These are phyloP conservation scores for Brevimyrus niger DNA, from an alignment of 2,113 vertebrate species.

Conservation along the genomic window DNA sequence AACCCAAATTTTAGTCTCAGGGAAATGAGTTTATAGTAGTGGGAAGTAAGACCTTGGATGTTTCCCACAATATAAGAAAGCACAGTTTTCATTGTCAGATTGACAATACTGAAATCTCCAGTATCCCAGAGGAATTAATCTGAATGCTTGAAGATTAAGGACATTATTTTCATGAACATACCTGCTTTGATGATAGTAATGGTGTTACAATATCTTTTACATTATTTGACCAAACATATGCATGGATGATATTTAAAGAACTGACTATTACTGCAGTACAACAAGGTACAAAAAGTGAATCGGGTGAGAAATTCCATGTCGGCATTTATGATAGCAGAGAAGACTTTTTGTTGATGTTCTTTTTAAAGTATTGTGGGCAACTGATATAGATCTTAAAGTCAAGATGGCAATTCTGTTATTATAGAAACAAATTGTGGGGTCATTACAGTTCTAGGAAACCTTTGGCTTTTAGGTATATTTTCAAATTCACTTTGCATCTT, in stretches of 20 bases:
- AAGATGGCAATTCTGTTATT: not conserved
- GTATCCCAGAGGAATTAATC: not conserved
- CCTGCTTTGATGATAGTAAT: not conserved
- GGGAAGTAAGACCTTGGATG: not conserved
- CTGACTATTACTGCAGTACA: not conserved
- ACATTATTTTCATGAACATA: not conserved
- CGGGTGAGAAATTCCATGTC: not conserved
- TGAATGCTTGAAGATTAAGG: not conserved
- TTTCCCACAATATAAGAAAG: constrained; percentile 2
- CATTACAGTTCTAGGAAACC: not conserved
- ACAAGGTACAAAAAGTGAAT: not conserved
- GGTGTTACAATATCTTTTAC: not conserved
- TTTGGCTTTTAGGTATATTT: not conserved
- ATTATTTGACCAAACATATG: not conserved
- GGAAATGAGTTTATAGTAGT: constrained; percentile 8
- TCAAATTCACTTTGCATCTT: not conserved
- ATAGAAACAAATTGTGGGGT: not conserved
- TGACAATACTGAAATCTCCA: not conserved
- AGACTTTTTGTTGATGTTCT: not conserved
- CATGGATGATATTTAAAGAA: not conserved
- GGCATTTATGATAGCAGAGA: not conserved
- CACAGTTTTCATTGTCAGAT: not conserved
- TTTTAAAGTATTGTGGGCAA: not conserved
- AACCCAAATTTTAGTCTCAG: not conserved
- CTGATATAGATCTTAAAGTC: not conserved